phyloP scores from a whole-genome alignment of 2,888 invertebrate genomes.

The Cheilosia grossa region DNA sequence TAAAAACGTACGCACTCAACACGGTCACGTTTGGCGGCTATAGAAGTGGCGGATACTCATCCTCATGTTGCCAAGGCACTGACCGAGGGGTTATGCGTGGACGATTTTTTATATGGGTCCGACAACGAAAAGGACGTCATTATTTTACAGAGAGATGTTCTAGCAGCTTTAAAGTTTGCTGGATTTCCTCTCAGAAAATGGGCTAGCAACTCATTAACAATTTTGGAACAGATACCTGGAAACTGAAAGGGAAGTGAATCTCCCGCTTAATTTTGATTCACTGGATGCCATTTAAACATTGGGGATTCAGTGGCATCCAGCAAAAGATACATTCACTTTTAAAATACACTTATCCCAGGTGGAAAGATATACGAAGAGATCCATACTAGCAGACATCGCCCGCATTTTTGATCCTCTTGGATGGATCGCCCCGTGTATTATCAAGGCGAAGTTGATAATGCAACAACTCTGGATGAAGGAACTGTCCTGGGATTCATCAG shows the following conservation, averaged over 20 bases:
- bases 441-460: too few relatives aligned
- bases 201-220: conserved; percentile 30
- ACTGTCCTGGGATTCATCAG: too few relatives aligned
- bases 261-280: conserved; percentile 29
- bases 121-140: conserved; percentile 30
- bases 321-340: too few relatives aligned
- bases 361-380: too few relatives aligned
- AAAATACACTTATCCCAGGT: too few relatives aligned
- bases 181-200: conserved; percentile 38
- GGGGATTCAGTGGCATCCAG: too few relatives aligned
- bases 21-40: neutral
- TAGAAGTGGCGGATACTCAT: too few relatives aligned
- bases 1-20: conserved; percentile 1
- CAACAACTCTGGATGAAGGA: too few relatives aligned
- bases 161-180: neutral
- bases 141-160: conserved; percentile 8
- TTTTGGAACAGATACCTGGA: conserved; percentile 32
- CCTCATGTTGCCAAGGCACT: too few relatives aligned
- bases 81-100: conserved; percentile 11
- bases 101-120: conserved; percentile 31
- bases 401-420: too few relatives aligned
- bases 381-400: too few relatives aligned
- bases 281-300: conserved; percentile 26
- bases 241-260: conserved; percentile 36
- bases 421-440: too few relatives aligned